Evolutionary conservation across 2,113 vertebrate species (phyloP).

Genomic region (Eurystomus gularis): DNA sequence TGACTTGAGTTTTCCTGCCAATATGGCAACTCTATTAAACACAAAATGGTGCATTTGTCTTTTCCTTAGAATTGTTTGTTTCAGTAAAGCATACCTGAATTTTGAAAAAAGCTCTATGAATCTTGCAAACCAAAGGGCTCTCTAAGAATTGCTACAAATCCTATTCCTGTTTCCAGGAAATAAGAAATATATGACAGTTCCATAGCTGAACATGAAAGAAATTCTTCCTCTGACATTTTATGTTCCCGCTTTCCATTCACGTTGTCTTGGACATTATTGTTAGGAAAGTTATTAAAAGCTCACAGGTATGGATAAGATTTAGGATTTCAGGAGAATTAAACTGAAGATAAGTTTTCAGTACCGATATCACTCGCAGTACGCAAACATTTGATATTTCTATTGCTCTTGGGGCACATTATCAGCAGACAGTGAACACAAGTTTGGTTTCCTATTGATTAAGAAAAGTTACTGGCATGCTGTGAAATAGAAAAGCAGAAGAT

Average conservation of each 20-base stretch:
- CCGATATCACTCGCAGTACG: neutral
- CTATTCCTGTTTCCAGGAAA: neutral
- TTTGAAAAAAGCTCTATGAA: neutral
- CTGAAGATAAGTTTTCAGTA: neutral
- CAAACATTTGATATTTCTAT: conserved; percentile 28
- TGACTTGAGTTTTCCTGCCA: neutral
- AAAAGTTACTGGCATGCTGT: neutral
- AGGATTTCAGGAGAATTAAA: conserved; percentile 19
- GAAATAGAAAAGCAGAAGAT: conserved; percentile 32
- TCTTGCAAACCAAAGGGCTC: neutral
- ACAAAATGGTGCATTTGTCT: neutral
- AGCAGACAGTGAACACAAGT: conserved; percentile 29
- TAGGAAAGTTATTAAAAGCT: conserved; percentile 29
- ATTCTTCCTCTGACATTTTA: neutral
- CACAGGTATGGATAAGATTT: conserved; percentile 31
- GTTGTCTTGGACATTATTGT: neutral
- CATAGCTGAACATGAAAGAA: neutral
- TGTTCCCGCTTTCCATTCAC: neutral
- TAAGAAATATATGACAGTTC: neutral
- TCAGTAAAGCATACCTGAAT: neutral
- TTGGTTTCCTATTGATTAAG: neutral
- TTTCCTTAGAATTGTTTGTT: neutral
- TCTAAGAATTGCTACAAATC: neutral
- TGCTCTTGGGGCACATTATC: conserved; percentile 15
- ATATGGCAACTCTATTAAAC: neutral